These are phyloP conservation scores for Zonotrichia albicollis DNA, from an alignment of 2,797 vertebrate species.

Conservation along the genomic window DNA sequence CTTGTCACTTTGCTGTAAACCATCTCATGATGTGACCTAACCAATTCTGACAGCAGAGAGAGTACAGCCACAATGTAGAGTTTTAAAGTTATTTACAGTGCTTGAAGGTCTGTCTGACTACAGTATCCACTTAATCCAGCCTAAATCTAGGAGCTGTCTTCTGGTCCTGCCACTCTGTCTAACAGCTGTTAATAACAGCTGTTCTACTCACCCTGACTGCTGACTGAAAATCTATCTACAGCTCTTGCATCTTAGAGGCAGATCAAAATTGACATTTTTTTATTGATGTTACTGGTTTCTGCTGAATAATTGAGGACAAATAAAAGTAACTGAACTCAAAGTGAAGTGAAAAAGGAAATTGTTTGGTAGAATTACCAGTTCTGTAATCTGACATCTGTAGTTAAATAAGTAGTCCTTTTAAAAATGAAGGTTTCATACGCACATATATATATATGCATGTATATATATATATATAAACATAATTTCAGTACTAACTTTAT, in stretches of 20 bases:
- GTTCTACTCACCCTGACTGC: constrained; percentile 49
- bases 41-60: constrained; percentile 58
- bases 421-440: not conserved
- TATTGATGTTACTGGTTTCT: constrained; percentile 71
- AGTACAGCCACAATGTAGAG: constrained; percentile 38
- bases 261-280: constrained; percentile 70
- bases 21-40: constrained; percentile 45
- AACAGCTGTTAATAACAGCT: constrained; percentile 70
- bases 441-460: no score
- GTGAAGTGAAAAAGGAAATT: constrained; percentile 18
- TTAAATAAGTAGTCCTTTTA: constrained; percentile 34
- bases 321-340: constrained; percentile 59
- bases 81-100: constrained; percentile 68
- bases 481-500: not conserved
- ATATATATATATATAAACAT: not conserved
- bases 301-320: constrained; percentile 67
- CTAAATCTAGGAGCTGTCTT: constrained; percentile 51
- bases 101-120: constrained; percentile 49
- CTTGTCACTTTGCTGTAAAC: constrained; percentile 61
- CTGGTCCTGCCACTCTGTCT: constrained; percentile 48
- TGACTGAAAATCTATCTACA: constrained; percentile 66
- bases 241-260: constrained; percentile 66
- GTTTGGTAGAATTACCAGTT: constrained; percentile 37
- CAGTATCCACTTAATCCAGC: constrained; percentile 65
- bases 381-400: not conserved